Evolutionary conservation across 1,140 invertebrate species (phyloP), one percentile per base, ranked within the genome.

Genomic region (Elysia chlorotica): DNA sequence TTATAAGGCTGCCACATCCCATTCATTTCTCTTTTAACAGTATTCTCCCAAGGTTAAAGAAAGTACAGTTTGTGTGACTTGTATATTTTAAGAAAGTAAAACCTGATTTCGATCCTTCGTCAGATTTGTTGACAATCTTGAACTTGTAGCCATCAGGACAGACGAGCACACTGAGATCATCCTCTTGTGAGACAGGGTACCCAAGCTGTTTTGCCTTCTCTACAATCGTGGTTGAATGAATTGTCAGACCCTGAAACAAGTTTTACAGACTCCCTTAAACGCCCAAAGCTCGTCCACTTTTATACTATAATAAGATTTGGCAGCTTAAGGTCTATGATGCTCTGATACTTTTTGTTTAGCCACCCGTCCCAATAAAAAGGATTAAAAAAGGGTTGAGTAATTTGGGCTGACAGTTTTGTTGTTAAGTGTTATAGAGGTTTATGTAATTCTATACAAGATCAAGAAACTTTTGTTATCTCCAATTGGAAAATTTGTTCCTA

Each of bases 131-230:
- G 61, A 93, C 86, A 38, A 98, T 89, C 77, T 89, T 92, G 87
- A 96, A 97, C 81, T 92, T 93, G 85, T 98, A 97, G 28, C 96
- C 96, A 85, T 95, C 96, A 56, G 96, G 96, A 66, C 96, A 94
- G 83, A 92, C 89, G 6, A 96, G 70, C 82, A 90, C 82, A 76
- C 86, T 86, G 74, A 83, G 79, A 31, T 90, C 91, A 86, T 90
- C 88, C 75, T 92, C 90, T 78, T 92, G 88, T 68, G 89, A 87
- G 0, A 92, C 78, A 5, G 92, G 92, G 91, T 92, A 95, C 53
- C 91, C 90, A 59, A 89, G 82, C 10, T 89, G 81, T 67, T 90
- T 90, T 17, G 94, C 94, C 81, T 93, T 91, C 75, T 93, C 89
- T 61, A 97, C 87, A 30, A 90, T 90, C 83, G 93, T 91, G 70